Conservation (phyloP, 2,888 invertebrate species). For the Dexiosoma caninum region DNA sequence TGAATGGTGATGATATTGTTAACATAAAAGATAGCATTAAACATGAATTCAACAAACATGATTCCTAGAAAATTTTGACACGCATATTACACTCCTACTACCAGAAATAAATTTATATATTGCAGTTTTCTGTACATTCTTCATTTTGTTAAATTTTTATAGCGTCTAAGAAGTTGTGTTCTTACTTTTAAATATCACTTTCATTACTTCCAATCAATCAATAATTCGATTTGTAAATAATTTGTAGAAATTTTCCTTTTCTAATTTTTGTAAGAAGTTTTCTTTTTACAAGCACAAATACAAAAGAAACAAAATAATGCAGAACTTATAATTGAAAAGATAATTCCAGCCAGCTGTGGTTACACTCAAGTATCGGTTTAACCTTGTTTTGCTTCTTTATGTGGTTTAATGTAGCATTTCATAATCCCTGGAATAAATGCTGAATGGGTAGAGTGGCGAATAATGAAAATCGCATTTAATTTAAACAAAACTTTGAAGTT, state of each 20-base stretch:
- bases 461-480: slow-evolving; percentile 12
- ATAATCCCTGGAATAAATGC: slow-evolving; percentile 41
- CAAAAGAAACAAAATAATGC: not conserved
- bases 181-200: too few relatives aligned
- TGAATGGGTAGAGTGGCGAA: not conserved
- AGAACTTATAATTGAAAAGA: not conserved
- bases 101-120: too few relatives aligned
- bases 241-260: not conserved
- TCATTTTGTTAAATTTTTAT: too few relatives aligned
- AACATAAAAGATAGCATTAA: too few relatives aligned
- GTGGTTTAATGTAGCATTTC: slow-evolving; percentile 62
- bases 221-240: slow-evolving; percentile 22
- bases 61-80: too few relatives aligned
- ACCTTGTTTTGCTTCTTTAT: slow-evolving; percentile 52
- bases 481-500: slow-evolving; percentile 6
- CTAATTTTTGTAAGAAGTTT: not conserved
- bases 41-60: too few relatives aligned
- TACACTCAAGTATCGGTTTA: slow-evolving; percentile 60
- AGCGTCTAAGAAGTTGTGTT: too few relatives aligned
- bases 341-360: slow-evolving; percentile 57
- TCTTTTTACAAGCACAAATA: too few relatives aligned
- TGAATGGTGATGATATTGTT: too few relatives aligned
- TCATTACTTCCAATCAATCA: not conserved
- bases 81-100: too few relatives aligned
- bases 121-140: too few relatives aligned